Percentiles rank a stretch among this genome's conserved stretches.
Evolutionary conservation across 2,888 invertebrate species (phyloP).

Genomic region (Thelaira solivaga): DNA sequence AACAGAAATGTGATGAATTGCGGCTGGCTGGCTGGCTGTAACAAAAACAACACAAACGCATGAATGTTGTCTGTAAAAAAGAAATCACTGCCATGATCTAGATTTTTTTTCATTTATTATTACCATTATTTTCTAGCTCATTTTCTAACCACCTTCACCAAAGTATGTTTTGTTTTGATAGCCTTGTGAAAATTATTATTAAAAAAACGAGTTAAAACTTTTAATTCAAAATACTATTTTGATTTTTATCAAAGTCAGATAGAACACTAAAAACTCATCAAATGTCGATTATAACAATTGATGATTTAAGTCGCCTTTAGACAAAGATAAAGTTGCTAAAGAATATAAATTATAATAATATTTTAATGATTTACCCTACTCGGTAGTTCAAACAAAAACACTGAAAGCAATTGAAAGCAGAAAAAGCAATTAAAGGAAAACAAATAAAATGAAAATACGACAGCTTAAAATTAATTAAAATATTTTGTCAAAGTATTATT

Average conservation of each 20-base stretch:
- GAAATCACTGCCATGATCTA: constrained; percentile 48
- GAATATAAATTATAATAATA: constrained; percentile 4
- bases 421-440: not conserved
- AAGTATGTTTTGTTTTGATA: too few relatives aligned
- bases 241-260: not conserved
- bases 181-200: too few relatives aligned
- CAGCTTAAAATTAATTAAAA: too few relatives aligned
- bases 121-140: too few relatives aligned
- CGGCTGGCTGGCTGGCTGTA: too few relatives aligned
- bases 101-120: not conserved
- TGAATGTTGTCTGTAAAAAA: constrained; percentile 17
- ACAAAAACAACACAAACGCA: too few relatives aligned
- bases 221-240: not conserved
- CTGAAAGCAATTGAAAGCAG: not conserved
- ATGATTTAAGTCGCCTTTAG: constrained; percentile 46
- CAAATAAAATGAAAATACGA: too few relatives aligned
- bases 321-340: constrained; percentile 5
- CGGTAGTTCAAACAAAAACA: not conserved
- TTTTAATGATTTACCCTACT: constrained; percentile 6
- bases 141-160: not conserved
- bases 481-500: too few relatives aligned
- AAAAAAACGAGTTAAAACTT: not conserved
- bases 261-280: constrained; percentile 44
- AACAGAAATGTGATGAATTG: constrained; percentile 12
- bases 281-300: constrained; percentile 52